Evolutionary conservation across 2,113 vertebrate species (phyloP).

Genomic region (Greenwoodochromis staneri): DNA sequence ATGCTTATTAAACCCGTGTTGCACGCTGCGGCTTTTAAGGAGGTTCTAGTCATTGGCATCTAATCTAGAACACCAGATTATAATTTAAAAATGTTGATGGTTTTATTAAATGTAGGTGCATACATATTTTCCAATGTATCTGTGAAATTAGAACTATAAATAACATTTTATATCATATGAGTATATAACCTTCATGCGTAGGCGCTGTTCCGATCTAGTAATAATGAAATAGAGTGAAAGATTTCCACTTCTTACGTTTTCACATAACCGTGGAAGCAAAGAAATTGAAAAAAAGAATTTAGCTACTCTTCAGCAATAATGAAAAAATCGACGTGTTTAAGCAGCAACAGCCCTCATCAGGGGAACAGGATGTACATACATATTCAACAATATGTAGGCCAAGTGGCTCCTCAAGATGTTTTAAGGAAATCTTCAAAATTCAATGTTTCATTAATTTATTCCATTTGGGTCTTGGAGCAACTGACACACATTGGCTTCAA

Average conservation of each 20-base stretch:
- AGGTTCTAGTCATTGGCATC: neutral
- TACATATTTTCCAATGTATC: neutral
- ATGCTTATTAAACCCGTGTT: neutral
- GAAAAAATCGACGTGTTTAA: neutral
- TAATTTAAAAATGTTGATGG: neutral
- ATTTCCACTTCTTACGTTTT: neutral
- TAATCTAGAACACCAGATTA: neutral
- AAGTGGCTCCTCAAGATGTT: neutral
- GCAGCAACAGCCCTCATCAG: neutral
- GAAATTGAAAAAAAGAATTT: neutral
- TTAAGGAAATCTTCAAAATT: neutral
- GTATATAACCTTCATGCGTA: neutral
- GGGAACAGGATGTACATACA: neutral
- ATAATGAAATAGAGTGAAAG: neutral
- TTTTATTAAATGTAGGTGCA: neutral
- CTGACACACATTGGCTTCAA: neutral
- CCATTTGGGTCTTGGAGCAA: neutral
- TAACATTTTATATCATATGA: neutral
- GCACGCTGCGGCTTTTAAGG: neutral
- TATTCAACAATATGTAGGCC: neutral
- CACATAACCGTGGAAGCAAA: neutral
- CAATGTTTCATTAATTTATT: neutral
- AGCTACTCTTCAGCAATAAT: neutral
- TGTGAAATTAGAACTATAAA: neutral
- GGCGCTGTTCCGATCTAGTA: neutral